Percentiles rank a stretch among this genome's conserved stretches.
These are phyloP conservation scores for Ischnus inquisitorius DNA, from an alignment of 2,888 invertebrate species.

Conservation along the genomic window DNA sequence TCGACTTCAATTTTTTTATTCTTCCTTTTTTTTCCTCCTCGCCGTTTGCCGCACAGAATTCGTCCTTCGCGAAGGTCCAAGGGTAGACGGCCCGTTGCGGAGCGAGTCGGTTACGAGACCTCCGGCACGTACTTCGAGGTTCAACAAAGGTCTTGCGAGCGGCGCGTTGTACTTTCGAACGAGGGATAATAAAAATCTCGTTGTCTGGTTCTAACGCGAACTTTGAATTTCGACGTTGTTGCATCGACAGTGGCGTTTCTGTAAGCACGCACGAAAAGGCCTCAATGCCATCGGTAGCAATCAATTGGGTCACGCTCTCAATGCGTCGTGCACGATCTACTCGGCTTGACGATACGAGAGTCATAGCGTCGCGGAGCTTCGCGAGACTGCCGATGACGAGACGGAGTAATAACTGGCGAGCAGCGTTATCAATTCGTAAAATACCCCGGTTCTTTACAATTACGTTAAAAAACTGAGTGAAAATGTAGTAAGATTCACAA, in stretches of 20 bases:
- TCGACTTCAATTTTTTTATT: constrained; percentile 13
- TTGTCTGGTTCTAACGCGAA: background rate
- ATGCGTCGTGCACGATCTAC: constrained; percentile 11
- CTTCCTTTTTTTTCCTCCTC: no score
- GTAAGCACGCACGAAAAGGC: background rate
- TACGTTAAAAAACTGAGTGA: no score
- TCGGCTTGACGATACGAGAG: constrained; percentile 20
- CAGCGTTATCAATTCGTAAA: background rate
- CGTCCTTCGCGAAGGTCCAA: constrained; percentile 10
- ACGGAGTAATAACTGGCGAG: constrained; percentile 1
- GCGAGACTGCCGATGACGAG: constrained; percentile 13
- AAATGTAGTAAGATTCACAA: no score
- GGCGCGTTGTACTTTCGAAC: background rate
- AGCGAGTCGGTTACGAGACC: background rate
- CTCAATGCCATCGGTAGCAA: constrained; percentile 27
- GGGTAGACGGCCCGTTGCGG: background rate
- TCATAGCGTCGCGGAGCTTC: background rate
- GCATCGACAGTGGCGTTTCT: background rate
- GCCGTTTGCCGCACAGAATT: background rate
- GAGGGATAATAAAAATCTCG: background rate
- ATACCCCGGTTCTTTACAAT: background rate
- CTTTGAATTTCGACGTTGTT: background rate
- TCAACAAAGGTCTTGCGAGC: background rate
- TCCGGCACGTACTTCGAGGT: background rate
- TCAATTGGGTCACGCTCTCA: constrained; percentile 46